These are phyloP conservation scores for Pteruthius melanotis DNA, from an alignment of 2,113 vertebrate species.

Conservation along the genomic window DNA sequence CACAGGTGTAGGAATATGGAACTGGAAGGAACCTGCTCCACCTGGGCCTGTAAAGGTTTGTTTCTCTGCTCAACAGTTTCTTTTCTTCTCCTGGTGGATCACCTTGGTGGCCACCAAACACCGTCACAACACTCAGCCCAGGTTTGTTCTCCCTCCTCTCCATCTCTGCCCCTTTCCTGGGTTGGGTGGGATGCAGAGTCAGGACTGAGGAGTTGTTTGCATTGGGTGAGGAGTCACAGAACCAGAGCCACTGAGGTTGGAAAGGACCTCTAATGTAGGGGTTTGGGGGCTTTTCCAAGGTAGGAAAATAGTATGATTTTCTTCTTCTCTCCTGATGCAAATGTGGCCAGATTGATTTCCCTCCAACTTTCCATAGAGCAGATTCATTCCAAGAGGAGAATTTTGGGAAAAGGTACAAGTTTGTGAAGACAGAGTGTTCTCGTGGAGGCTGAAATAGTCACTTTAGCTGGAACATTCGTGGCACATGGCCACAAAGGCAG, in stretches of 20 bases:
- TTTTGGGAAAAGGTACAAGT: conserved; percentile 34
- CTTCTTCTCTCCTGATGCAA: background rate
- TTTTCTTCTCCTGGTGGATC: background rate
- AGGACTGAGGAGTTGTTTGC: background rate
- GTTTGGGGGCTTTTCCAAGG: background rate
- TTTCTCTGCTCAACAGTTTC: background rate
- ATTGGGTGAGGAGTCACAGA: background rate
- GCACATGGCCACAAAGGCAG: background rate
- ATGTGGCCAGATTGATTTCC: background rate
- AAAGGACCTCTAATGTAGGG: background rate
- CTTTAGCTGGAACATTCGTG: background rate
- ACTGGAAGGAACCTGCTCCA: background rate
- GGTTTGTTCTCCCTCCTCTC: background rate
- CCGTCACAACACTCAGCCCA: rapidly evolving
- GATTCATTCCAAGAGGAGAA: background rate
- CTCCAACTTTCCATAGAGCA: conserved; percentile 28
- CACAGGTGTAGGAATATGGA: background rate
- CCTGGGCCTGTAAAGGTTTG: background rate
- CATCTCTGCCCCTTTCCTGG: background rate
- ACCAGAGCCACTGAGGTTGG: background rate
- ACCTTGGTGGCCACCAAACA: background rate
- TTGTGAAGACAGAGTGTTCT: conserved; percentile 17
- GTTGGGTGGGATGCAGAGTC: background rate
- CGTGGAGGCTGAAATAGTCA: background rate
- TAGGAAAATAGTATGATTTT: background rate